A percentile compares a stretch with the other conserved stretches of the same genome.
Conservation (phyloP, 2,888 invertebrate species). For the Plagodis dolabraria region DNA sequence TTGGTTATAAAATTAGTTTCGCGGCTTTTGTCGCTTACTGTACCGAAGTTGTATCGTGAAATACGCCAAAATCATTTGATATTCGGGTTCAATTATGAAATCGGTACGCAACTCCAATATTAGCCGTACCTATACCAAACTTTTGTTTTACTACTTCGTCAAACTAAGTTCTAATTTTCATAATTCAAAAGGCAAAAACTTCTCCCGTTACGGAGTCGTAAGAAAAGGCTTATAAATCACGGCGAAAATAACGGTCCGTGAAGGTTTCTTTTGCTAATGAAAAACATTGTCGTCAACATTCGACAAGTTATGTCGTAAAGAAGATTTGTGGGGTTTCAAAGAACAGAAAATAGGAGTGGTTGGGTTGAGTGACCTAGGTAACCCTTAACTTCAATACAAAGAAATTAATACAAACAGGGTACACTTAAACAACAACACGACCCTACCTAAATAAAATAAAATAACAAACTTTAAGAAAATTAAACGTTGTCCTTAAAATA, state of each 20-base stretch:
- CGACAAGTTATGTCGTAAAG: slow-evolving; percentile 43
- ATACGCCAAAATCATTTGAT: slow-evolving; percentile 5
- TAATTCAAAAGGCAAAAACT: slow-evolving; percentile 57
- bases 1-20: too few species aligned
- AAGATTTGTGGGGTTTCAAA: slow-evolving; percentile 17
- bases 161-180: slow-evolving; percentile 52
- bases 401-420: not conserved
- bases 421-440: not conserved
- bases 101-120: slow-evolving; percentile 20
- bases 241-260: slow-evolving; percentile 47
- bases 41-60: too few species aligned
- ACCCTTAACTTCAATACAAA: not conserved
- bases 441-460: too few species aligned
- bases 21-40: too few species aligned
- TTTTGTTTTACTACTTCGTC: slow-evolving; percentile 39
- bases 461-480: too few species aligned
- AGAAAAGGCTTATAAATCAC: slow-evolving; percentile 65
- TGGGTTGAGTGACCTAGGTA: slow-evolving; percentile 10
- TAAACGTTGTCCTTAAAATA: slow-evolving; percentile 23
- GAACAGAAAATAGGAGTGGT: slow-evolving; percentile 8
- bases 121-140: slow-evolving; percentile 23
- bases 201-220: slow-evolving; percentile 51
- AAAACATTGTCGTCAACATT: slow-evolving; percentile 63
- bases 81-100: slow-evolving; percentile 5
- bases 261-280: slow-evolving; percentile 52